Conservation (phyloP, 2,113 vertebrate species). For the Pao palembangensis region DNA sequence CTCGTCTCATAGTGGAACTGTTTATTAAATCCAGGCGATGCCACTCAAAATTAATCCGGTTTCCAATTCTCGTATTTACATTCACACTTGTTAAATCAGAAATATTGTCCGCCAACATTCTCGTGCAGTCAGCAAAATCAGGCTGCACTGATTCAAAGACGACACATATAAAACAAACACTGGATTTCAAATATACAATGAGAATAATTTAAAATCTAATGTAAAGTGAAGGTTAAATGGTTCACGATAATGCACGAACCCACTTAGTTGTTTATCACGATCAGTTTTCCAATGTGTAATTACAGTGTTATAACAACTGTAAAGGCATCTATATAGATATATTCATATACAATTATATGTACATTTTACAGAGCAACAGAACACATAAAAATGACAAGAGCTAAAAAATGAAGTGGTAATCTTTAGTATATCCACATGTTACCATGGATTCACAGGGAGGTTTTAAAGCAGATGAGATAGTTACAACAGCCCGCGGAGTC, state of each 20-base stretch:
- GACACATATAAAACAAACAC: too few species aligned
- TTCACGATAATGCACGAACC: not conserved
- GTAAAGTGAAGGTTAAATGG: too few species aligned
- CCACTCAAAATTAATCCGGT: too few species aligned
- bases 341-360: conserved; percentile 20
- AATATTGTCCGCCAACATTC: too few species aligned
- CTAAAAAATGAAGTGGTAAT: conserved; percentile 13
- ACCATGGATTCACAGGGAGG: conserved; percentile 4
- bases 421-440: conserved; percentile 5
- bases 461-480: conserved; percentile 17
- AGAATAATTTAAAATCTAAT: not conserved
- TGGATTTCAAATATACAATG: too few species aligned
- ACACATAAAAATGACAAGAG: conserved; percentile 27
- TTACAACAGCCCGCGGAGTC: too few species aligned
- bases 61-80: too few species aligned
- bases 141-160: too few species aligned
- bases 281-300: not conserved
- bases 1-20: too few species aligned
- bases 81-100: too few species aligned
- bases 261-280: not conserved
- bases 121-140: too few species aligned
- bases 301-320: conserved; percentile 7
- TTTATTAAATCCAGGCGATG: too few species aligned
- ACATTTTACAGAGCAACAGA: conserved; percentile 30
- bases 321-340: conserved; percentile 38